Evolutionary conservation across 2,113 vertebrate species (phyloP).

Genomic region (Lepus americanus): DNA sequence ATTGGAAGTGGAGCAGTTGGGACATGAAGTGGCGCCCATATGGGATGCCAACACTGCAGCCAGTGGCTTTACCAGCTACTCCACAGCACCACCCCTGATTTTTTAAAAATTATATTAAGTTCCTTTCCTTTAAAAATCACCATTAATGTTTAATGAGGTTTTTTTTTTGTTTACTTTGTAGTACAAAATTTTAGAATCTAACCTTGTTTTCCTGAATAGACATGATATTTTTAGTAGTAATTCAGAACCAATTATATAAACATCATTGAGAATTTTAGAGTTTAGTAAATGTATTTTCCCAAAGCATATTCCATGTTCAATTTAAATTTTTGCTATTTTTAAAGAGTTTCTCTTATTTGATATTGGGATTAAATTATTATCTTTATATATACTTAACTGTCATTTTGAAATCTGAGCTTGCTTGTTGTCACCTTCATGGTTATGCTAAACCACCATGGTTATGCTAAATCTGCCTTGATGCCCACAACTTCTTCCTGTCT

Average conservation of each 20-base stretch:
- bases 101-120: neutral
- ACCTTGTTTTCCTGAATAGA: neutral
- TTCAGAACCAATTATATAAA: slow-evolving; percentile 32
- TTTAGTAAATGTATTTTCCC: neutral
- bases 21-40: too few species aligned
- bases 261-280: slow-evolving; percentile 30
- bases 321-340: slow-evolving; percentile 11
- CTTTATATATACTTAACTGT: neutral
- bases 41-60: too few species aligned
- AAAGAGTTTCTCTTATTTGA: neutral
- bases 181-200: slow-evolving; percentile 38
- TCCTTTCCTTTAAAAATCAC: slow-evolving; percentile 33
- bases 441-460: neutral
- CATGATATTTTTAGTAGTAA: neutral
- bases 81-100: too few species aligned
- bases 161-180: neutral
- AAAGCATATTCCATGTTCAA: neutral
- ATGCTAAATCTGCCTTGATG: neutral
- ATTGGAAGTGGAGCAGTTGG: too few species aligned
- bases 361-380: neutral
- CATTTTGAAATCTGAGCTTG: neutral
- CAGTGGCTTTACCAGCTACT: too few species aligned
- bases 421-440: neutral
- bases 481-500: neutral
- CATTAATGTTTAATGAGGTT: neutral